Percentiles rank a stretch among this genome's conserved stretches.
These are phyloP conservation scores for Eristalis arbustorum DNA, from an alignment of 2,888 invertebrate species.

Conservation along the genomic window DNA sequence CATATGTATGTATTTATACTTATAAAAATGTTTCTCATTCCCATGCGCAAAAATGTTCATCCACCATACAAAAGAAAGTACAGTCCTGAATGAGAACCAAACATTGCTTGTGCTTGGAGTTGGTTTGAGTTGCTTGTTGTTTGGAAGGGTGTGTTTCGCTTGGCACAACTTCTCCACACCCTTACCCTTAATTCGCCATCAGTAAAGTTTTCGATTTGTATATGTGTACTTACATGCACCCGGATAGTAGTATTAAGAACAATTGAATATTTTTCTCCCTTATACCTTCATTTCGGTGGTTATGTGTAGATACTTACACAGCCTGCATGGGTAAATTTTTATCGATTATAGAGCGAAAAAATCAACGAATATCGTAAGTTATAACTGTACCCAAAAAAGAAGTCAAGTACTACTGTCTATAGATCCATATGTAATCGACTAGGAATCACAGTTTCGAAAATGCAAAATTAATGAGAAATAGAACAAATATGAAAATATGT, in stretches of 20 bases:
- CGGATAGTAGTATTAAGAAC: neutral
- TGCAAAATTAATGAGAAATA: neutral
- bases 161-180: slow-evolving; percentile 6
- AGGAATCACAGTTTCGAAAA: neutral
- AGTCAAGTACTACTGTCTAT: too few species aligned
- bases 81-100: slow-evolving; percentile 45
- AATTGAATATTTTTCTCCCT: neutral
- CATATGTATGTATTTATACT: neutral
- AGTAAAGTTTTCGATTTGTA: neutral
- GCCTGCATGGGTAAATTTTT: neutral
- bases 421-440: neutral
- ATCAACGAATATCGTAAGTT: neutral
- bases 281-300: neutral
- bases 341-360: neutral
- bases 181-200: neutral
- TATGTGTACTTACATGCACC: neutral
- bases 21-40: neutral
- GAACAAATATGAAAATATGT: neutral
- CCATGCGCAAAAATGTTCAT: slow-evolving; percentile 38
- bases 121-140: neutral
- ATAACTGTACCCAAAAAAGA: neutral
- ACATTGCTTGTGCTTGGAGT: slow-evolving; percentile 23
- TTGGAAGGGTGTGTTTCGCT: slow-evolving; percentile 43
- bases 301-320: neutral
- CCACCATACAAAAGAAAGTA: slow-evolving; percentile 24